phyloP scores from a whole-genome alignment of 2,888 invertebrate genomes.

The Pherbina coryleti region DNA sequence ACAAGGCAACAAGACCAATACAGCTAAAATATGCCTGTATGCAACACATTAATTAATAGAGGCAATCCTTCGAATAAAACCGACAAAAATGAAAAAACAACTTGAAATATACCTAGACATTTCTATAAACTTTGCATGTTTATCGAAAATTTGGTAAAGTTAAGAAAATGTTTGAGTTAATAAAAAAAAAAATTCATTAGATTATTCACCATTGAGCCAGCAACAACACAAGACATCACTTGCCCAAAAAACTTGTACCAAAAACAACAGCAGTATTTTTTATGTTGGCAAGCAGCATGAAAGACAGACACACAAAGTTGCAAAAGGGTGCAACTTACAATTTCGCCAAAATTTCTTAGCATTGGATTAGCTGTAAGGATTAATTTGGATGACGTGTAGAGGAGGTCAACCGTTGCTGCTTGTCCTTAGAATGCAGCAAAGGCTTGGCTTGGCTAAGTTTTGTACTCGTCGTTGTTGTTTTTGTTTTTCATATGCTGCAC shows the following conservation, averaged over 20 bases:
- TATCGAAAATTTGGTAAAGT: slow-evolving; percentile 32
- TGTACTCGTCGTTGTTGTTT: not conserved
- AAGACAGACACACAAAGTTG: not conserved
- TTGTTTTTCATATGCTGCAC: not conserved
- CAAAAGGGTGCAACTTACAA: slow-evolving; percentile 12
- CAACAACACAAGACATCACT: not conserved
- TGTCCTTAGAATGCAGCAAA: not conserved
- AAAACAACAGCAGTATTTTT: not conserved
- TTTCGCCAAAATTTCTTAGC: not conserved
- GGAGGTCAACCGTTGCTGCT: not conserved
- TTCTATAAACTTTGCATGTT: slow-evolving; percentile 26
- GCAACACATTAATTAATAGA: slow-evolving; percentile 36
- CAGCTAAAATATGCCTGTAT: slow-evolving; percentile 7
- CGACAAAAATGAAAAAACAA: not conserved
- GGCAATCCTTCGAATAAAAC: not conserved
- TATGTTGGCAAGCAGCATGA: not conserved
- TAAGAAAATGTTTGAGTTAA: not conserved
- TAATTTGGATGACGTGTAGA: not conserved
- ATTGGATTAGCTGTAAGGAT: slow-evolving; percentile 7
- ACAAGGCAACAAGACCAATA: not conserved
- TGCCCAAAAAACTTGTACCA: not conserved
- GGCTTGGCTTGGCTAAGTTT: not conserved
- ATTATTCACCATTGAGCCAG: too few species aligned
- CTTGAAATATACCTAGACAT: not conserved
- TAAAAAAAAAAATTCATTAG: not conserved